Conservation (phyloP, 2,797 vertebrate species). For the Leuciscus waleckii region DNA sequence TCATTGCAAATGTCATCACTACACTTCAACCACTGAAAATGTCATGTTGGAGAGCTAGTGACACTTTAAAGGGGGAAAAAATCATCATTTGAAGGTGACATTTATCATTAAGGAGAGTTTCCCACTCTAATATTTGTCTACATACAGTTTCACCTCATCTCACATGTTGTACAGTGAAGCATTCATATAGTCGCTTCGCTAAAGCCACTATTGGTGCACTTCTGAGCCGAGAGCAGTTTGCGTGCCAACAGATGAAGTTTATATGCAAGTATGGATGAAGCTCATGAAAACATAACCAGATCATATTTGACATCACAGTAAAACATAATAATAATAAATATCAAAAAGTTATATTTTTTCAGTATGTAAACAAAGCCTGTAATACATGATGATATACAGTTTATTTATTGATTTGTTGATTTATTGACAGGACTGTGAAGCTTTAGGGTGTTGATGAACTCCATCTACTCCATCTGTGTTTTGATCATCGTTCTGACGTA, state of each 20-base stretch:
- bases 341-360: neutral
- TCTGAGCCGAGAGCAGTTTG: neutral
- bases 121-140: constrained; percentile 1
- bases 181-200: neutral
- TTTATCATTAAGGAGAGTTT: constrained; percentile 36
- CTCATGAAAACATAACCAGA: neutral
- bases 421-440: too few relatives aligned
- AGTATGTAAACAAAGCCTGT: too few relatives aligned
- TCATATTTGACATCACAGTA: too few relatives aligned
- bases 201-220: neutral
- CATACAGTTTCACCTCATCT: neutral
- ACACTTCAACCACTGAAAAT: constrained; percentile 30
- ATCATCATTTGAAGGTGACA: constrained; percentile 36
- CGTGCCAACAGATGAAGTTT: neutral
- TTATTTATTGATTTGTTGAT: too few relatives aligned
- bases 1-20: constrained; percentile 33
- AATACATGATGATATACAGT: too few relatives aligned
- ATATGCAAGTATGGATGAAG: neutral
- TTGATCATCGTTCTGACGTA: too few relatives aligned
- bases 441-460: too few relatives aligned
- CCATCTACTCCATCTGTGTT: too few relatives aligned
- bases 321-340: neutral
- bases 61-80: neutral
- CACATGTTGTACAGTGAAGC: neutral
- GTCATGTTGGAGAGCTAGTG: constrained; percentile 18